These are phyloP conservation scores for Emys orbicularis DNA, from an alignment of 2,797 vertebrate genomes.

Conservation along the genomic window DNA sequence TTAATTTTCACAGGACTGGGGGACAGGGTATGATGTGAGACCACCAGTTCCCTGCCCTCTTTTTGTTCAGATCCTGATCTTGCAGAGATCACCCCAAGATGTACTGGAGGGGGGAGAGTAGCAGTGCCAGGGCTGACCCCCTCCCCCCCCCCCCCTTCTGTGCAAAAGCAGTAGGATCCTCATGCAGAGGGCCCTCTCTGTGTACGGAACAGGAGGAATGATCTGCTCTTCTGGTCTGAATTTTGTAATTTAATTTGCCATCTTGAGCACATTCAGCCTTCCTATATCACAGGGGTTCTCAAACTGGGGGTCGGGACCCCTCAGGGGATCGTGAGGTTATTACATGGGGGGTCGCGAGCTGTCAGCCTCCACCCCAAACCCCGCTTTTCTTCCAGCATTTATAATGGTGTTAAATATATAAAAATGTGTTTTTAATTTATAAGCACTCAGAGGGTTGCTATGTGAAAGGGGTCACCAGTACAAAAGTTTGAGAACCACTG, in stretches of 20 bases:
- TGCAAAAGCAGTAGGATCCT: not conserved
- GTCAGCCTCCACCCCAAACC: too few relatives aligned
- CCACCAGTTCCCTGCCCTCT: not conserved
- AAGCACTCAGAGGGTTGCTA: too few relatives aligned
- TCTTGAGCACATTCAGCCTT: not conserved
- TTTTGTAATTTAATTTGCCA: fast-evolving
- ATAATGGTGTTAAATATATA: too few relatives aligned
- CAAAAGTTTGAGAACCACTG: too few relatives aligned
- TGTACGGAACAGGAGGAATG: not conserved
- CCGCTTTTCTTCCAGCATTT: too few relatives aligned
- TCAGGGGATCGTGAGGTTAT: too few relatives aligned
- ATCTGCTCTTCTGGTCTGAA: not conserved
- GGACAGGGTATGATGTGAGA: not conserved
- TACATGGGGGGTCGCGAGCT: too few relatives aligned
- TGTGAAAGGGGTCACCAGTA: too few relatives aligned
- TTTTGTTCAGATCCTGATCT: not conserved
- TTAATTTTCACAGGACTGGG: not conserved
- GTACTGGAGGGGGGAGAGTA: fast-evolving
- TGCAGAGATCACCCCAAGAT: not conserved
- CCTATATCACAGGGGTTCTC: not conserved
- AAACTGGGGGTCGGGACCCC: too few relatives aligned
- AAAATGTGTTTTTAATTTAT: too few relatives aligned
- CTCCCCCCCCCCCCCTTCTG: not conserved
- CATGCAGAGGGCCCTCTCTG: not conserved
- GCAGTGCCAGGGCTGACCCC: fast-evolving